Evolutionary conservation across 1,140 invertebrate species (phyloP), one percentile per base, ranked within the genome.

Genomic region (Caenorhabditis tropicalis): DNA sequence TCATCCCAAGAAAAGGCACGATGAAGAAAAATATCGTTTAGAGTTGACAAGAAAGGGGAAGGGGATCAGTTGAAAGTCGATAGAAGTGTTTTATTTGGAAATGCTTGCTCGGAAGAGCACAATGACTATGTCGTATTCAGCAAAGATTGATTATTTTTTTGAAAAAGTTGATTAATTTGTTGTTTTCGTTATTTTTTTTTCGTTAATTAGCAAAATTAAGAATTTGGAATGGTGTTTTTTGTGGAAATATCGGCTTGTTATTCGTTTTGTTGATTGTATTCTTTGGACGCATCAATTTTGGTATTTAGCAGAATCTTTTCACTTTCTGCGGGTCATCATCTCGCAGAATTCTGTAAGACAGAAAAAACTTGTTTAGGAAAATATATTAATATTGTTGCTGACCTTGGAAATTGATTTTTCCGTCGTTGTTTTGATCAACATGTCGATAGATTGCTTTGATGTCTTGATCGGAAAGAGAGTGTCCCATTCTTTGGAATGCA

Each of bases 391-490:
- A 10, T 70, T 6, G 2, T 6, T 65, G 31, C 27, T 65, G 49
- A 90, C 89, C 89, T 84, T 88, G 79, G 87, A 91, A 91, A 48
- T 91, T 91, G 58, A 91, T 91, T 85, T 91, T 91, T 65, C 90
- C 90, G 82, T 91, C 90, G n/a, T 88, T 85, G 81, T 91, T 91
- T 46, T 86, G 82, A 70, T 91, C 89, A n/a, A 90, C 89, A 74
- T 91, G 90, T 65, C 89, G 89, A 74, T 91, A 91, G 70, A 91
- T 91, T 2, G 90, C 90, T 56, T 91, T 91, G 58, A 91, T 91
- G n/a, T 91, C 90, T 79, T 89, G 86, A 79, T 91, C 90, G 24
- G 84, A 87, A 6, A 91, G 82, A 21, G 70, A 74, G 82, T 90
- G 90, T 19, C 89, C 89, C 89, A 90, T 91, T 85, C 89, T 80